A percentile compares a stretch with the other conserved stretches of the same genome.
These are phyloP conservation scores for Imbricaverruca yamaguchii DNA, from an alignment of 2,888 invertebrate species.

Conservation along the genomic window DNA sequence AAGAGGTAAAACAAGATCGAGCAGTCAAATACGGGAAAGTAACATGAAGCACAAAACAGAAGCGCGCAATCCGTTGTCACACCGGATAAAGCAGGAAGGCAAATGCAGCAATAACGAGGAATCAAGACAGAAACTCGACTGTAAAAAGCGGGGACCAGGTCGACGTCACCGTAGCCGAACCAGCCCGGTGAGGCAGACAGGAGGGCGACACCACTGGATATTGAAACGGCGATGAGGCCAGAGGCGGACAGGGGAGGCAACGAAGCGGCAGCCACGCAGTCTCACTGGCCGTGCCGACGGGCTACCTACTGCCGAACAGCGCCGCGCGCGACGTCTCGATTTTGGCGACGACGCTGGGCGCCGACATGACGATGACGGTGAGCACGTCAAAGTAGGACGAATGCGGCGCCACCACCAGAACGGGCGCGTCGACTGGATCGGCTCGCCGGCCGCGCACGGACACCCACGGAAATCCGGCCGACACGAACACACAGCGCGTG, in stretches of 20 bases:
- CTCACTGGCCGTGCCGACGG: neutral
- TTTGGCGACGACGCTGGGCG: conserved; percentile 83
- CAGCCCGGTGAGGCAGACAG: neutral
- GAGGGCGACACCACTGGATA: too few relatives aligned
- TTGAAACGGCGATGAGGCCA: too few relatives aligned
- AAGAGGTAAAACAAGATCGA: neutral
- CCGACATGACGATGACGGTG: conserved; percentile 70
- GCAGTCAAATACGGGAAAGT: too few relatives aligned
- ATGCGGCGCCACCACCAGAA: conserved; percentile 81
- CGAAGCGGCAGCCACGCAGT: neutral
- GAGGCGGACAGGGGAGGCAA: neutral
- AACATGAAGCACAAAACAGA: too few relatives aligned
- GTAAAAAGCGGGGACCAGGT: neutral
- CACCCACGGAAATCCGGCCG: conserved; percentile 73
- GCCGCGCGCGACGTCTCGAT: conserved; percentile 73
- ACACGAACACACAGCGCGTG: conserved; percentile 66
- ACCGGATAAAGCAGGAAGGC: too few relatives aligned
- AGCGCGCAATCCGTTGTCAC: too few relatives aligned
- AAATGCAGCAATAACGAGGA: neutral
- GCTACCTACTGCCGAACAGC: conserved; percentile 69
- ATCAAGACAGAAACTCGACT: too few relatives aligned
- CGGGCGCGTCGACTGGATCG: conserved; percentile 65
- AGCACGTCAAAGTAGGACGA: conserved; percentile 85
- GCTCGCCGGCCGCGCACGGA: conserved; percentile 68
- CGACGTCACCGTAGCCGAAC: neutral